phyloP scores from a whole-genome alignment of 2,797 vertebrate species.

The Girardinus metallicus region DNA sequence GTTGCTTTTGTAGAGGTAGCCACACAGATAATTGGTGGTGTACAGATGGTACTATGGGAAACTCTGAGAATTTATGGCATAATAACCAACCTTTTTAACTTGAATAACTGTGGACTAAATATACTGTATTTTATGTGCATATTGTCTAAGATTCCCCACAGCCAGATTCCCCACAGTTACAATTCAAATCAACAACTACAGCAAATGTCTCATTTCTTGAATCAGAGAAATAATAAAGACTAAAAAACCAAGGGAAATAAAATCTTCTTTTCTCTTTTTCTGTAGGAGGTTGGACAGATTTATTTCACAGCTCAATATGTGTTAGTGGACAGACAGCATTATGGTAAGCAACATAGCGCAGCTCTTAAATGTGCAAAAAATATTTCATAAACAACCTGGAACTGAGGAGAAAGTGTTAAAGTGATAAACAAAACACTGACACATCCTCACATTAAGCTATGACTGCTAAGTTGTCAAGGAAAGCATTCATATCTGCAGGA shows the following conservation, averaged over 20 bases:
- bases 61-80: neutral
- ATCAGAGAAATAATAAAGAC: neutral
- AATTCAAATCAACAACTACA: neutral
- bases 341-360: neutral
- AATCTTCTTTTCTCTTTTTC: neutral
- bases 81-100: neutral
- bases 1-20: neutral
- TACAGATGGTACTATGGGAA: neutral
- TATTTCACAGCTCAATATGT: neutral
- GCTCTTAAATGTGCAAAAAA: neutral
- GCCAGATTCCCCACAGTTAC: neutral
- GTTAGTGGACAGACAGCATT: neutral
- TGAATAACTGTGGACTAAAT: neutral
- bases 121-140: neutral
- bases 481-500: neutral
- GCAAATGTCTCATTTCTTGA: neutral
- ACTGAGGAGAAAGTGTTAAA: slow-evolving; percentile 10
- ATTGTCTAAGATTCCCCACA: no score
- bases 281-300: neutral
- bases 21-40: neutral
- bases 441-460: neutral
- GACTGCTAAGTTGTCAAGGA: slow-evolving; percentile 1
- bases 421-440: neutral
- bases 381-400: neutral
- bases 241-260: neutral